These are phyloP conservation scores for Pitangus sulphuratus DNA, from an alignment of 2,797 vertebrate genomes.

Conservation along the genomic window DNA sequence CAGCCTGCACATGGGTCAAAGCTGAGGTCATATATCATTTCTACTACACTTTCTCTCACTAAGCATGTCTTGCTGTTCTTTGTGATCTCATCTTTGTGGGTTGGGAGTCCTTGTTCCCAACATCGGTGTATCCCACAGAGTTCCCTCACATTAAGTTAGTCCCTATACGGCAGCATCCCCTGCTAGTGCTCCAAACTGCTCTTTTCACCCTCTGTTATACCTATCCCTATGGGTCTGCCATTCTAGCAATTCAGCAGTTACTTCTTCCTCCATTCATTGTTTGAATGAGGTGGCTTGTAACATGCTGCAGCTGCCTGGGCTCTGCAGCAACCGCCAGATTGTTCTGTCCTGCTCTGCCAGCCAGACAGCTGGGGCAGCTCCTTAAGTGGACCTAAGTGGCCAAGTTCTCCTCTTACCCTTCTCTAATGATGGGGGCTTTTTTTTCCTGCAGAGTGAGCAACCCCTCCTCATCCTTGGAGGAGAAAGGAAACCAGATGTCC, in stretches of 20 bases:
- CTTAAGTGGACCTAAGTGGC: neutral
- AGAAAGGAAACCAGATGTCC: neutral
- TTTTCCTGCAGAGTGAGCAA: neutral
- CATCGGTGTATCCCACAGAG: neutral
- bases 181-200: neutral
- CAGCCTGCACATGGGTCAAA: neutral
- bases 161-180: neutral
- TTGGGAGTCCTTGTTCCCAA: neutral
- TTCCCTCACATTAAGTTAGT: neutral
- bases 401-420: neutral
- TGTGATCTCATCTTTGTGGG: neutral
- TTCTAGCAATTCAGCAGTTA: neutral
- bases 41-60: neutral
- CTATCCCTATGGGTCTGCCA: neutral
- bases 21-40: neutral
- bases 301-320: neutral
- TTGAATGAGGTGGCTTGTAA: neutral
- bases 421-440: neutral
- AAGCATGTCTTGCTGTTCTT: neutral
- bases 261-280: neutral
- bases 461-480: neutral
- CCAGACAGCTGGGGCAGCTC: neutral
- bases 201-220: neutral
- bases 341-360: neutral
- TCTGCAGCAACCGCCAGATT: neutral